These are phyloP conservation scores for Taenioides sp. DNA, from an alignment of 2,797 vertebrate species.

Conservation along the genomic window DNA sequence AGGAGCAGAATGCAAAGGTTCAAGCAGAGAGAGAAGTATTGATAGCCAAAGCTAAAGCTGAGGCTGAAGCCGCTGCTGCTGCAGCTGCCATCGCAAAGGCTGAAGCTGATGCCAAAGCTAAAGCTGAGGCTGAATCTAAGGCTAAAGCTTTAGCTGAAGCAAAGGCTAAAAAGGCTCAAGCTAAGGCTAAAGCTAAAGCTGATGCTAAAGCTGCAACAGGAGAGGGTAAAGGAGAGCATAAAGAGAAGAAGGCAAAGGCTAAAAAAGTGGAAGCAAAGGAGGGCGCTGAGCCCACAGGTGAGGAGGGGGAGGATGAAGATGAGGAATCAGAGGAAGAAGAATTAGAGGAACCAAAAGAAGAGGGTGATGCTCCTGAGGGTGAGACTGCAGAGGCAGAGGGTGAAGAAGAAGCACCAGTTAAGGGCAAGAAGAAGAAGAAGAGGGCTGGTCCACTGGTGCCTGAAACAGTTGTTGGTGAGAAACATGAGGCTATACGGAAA, in stretches of 20 bases:
- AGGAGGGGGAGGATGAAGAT: neutral
- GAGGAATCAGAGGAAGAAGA: neutral
- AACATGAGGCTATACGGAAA: neutral
- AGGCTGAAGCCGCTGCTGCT: constrained; percentile 40
- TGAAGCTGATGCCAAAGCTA: constrained; percentile 8
- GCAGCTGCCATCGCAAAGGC: constrained; percentile 21
- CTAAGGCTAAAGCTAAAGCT: constrained; percentile 1
- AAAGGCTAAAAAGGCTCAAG: constrained; percentile 8
- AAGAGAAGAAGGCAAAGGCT: neutral
- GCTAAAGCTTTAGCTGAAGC: constrained; percentile 19
- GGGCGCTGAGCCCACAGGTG: neutral
- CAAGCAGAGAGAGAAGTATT: constrained; percentile 60
- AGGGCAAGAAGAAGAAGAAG: constrained; percentile 65
- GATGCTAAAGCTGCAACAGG: neutral
- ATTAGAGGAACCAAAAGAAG: constrained; percentile 6
- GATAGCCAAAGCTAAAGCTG: constrained; percentile 52
- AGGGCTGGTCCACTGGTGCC: constrained; percentile 69
- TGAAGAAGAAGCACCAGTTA: constrained; percentile 26
- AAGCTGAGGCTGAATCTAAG: constrained; percentile 1
- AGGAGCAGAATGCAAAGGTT: constrained; percentile 72
- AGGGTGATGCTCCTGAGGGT: constrained; percentile 15
- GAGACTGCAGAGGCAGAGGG: constrained; percentile 31
- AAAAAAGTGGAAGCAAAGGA: neutral
- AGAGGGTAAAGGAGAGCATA: neutral
- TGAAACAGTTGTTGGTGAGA: constrained; percentile 72